Percentiles rank a stretch among this genome's conserved stretches.
phyloP scores from a whole-genome alignment of 2,113 vertebrate genomes.

The Dicentrarchus labrax region DNA sequence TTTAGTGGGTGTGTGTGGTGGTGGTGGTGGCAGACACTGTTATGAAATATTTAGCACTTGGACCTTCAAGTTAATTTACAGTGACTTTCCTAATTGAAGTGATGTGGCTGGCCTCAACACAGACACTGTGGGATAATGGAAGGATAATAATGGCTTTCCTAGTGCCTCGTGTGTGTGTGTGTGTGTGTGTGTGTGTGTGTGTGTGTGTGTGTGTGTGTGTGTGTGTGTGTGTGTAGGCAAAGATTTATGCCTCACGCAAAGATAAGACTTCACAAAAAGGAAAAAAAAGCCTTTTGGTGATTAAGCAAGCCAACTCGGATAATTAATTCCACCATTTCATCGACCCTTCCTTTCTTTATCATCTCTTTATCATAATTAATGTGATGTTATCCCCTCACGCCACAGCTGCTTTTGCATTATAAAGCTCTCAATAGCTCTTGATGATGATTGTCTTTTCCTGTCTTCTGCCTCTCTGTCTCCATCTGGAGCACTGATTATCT shows the following conservation, averaged over 20 bases:
- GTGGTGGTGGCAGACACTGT: constrained; percentile 22
- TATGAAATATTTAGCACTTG: constrained; percentile 73
- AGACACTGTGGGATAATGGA: constrained; percentile 45
- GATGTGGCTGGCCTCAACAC: constrained; percentile 23
- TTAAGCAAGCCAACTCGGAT: constrained; percentile 27
- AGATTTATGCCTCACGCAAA: constrained; percentile 46
- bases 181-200: neutral
- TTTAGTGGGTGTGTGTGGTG: neutral
- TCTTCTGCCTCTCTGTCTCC: constrained; percentile 34
- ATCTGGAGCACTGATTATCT: constrained; percentile 38
- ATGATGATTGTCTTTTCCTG: constrained; percentile 38
- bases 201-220: neutral
- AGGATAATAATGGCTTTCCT: constrained; percentile 39
- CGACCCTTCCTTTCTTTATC: constrained; percentile 39
- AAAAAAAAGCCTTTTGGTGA: constrained; percentile 32
- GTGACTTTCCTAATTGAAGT: constrained; percentile 54
- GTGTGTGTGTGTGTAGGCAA: neutral
- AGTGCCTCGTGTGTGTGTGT: neutral
- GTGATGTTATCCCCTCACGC: constrained; percentile 45
- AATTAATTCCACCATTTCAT: constrained; percentile 47
- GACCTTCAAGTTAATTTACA: constrained; percentile 58
- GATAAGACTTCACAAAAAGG: constrained; percentile 39
- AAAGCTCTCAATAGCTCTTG: constrained; percentile 34
- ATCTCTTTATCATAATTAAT: constrained; percentile 64
- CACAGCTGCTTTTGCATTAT: constrained; percentile 50